Evolutionary conservation across 1,140 invertebrate genomes (phyloP).

Genomic region (Teleopsis dalmanni): DNA sequence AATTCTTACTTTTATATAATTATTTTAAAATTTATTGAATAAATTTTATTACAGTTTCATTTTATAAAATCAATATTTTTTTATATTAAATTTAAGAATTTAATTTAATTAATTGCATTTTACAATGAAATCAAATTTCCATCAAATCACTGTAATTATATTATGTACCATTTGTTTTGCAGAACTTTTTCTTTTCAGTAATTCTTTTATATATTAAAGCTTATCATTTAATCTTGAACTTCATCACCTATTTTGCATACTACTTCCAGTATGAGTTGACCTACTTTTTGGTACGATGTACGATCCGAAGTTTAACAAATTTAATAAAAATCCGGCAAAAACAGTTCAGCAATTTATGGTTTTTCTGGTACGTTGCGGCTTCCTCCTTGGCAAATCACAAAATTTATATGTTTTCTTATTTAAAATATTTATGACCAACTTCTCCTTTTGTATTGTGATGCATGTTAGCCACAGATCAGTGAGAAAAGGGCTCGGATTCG

Average conservation of each 20-base stretch:
- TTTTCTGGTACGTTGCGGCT: conserved; percentile 24
- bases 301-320: too few species aligned
- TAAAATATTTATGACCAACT: conserved; percentile 40
- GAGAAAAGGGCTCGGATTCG: neutral
- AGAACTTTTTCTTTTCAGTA: too few species aligned
- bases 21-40: too few species aligned
- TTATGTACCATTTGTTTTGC: too few species aligned
- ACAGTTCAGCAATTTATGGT: conserved; percentile 43
- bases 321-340: conserved; percentile 39
- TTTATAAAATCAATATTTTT: too few species aligned
- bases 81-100: too few species aligned
- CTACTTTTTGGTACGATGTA: too few species aligned
- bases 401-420: conserved; percentile 45
- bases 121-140: too few species aligned
- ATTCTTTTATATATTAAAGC: too few species aligned
- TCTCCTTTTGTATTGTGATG: conserved; percentile 1
- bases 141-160: conserved; percentile 5
- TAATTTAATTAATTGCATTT: too few species aligned
- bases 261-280: conserved; percentile 30
- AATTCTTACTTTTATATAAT: too few species aligned
- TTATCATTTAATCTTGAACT: conserved; percentile 42
- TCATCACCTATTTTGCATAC: conserved; percentile 43
- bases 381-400: conserved; percentile 39
- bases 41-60: too few species aligned
- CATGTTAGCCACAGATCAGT: conserved; percentile 1